A percentile compares a stretch with the other conserved stretches of the same genome.
Evolutionary conservation across 2,888 invertebrate species (phyloP).

Genomic region (Acronicta psi): DNA sequence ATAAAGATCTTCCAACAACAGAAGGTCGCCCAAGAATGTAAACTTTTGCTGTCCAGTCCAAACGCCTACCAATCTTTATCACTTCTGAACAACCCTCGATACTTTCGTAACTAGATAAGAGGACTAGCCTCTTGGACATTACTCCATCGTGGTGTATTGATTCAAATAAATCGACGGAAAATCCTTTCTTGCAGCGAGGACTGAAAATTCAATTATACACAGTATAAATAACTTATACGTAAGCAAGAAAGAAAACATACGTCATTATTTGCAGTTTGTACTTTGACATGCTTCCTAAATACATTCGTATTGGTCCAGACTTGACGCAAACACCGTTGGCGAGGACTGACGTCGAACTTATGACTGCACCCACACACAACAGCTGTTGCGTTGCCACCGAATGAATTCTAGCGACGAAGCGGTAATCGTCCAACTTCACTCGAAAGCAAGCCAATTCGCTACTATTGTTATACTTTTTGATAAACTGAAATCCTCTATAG

Average conservation of each 20-base stretch:
- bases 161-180: conserved; percentile 70
- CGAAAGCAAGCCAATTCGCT: conserved; percentile 70
- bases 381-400: conserved; percentile 71
- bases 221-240: background rate
- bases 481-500: conserved; percentile 61
- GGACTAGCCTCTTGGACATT: conserved; percentile 69
- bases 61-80: conserved; percentile 64
- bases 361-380: conserved; percentile 78
- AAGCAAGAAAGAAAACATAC: background rate
- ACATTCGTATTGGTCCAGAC: conserved; percentile 73
- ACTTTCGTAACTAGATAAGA: conserved; percentile 71
- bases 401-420: conserved; percentile 76
- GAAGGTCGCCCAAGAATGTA: conserved; percentile 74
- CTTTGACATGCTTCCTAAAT: conserved; percentile 70
- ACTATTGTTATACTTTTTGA: conserved; percentile 34
- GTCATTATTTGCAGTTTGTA: conserved; percentile 68
- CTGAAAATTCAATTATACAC: conserved; percentile 64
- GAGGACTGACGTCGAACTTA: conserved; percentile 71
- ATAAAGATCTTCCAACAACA: conserved; percentile 65
- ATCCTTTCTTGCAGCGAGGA: conserved; percentile 79
- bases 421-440: conserved; percentile 71
- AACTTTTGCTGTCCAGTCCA: conserved; percentile 58
- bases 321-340: conserved; percentile 75
- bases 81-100: conserved; percentile 67
- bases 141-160: conserved; percentile 69